Base-by-base conservation (phyloP, 2,797 vertebrate genomes). In the Mus minutoides region DNA sequence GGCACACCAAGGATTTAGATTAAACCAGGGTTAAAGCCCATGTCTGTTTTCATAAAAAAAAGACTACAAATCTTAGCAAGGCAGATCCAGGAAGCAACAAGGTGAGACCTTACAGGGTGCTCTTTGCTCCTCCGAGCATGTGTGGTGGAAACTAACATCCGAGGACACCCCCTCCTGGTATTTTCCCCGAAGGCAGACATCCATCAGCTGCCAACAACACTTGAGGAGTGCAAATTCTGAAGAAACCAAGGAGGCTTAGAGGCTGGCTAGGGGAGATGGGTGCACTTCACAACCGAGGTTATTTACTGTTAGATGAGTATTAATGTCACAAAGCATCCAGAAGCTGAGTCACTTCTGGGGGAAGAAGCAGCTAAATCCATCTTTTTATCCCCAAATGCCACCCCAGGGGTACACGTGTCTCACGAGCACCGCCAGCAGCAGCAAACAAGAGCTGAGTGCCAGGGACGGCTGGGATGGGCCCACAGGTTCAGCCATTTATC, bases 341-440 rank as follows among this genome's bases (percentile, higher is more conserved):
- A 75, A 95, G 92, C 95, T 97, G 96, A 97, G 96, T 97, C 96
- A 96, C 76, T 95, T 89, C 94, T 96, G 94, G 89, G 94, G 91
- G 93, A 92, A 91, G 91, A 96, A 75, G 78, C 84, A 90, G 93
- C 92, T 96, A 95, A 96, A 96, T 95, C 87, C 93, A 97, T 97
- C 94, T 58, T 95, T 91, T 86, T 54, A 89, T 94, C 79, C 92
- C 94, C 85, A 94, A 85, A 97, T 95, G 95, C 85, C 91, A 92
- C 67, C 49, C 80, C 34, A 26, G 91, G 58, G 49, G 94, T 79
- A 56, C 29, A 29, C 24, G 9, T 14, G 80, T 77, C 83, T 95
- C 67, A 8, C 21, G 49, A 82, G 88, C 71, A 11, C 31, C 56
- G 60, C n/a, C 77, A 22, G 69, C 77, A 21, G 62, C 71, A 24